These are phyloP conservation scores for Cataglyphis livida DNA, from an alignment of 2,888 invertebrate genomes.

Conservation along the genomic window DNA sequence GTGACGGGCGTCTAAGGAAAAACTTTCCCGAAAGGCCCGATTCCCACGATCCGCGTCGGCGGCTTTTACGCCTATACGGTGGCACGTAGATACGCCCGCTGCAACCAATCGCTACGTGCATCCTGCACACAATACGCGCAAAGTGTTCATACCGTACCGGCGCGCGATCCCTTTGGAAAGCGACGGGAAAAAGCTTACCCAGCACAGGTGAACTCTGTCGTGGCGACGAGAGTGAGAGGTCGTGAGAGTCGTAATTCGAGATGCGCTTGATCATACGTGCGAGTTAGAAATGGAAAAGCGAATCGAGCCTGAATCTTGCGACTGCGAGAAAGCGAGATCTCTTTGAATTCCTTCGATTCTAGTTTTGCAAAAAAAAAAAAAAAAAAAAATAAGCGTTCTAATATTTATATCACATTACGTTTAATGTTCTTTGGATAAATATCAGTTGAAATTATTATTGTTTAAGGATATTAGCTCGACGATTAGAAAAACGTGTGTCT, in stretches of 20 bases:
- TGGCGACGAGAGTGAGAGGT: constrained; percentile 48
- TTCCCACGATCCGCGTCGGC: constrained; percentile 72
- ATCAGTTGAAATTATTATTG: background rate
- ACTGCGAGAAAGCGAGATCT: constrained; percentile 20
- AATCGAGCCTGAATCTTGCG: background rate
- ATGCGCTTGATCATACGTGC: background rate
- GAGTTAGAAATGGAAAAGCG: constrained; percentile 30
- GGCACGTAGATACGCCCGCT: constrained; percentile 54
- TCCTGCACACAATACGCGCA: constrained; percentile 66
- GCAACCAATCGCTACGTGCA: constrained; percentile 58
- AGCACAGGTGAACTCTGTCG: constrained; percentile 22
- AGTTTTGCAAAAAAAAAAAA: background rate
- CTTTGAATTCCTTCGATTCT: background rate
- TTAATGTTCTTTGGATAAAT: background rate
- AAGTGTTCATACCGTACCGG: constrained; percentile 9
- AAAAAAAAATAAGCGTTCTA: background rate
- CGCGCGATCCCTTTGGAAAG: constrained; percentile 50
- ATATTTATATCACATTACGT: background rate
- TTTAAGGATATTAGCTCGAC: background rate
- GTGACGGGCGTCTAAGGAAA: constrained; percentile 58
- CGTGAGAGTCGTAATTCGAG: constrained; percentile 36
- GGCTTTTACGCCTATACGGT: constrained; percentile 39
- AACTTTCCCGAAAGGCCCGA: constrained; percentile 75
- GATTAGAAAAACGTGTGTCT: background rate
- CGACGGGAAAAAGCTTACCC: constrained; percentile 40